These are phyloP conservation scores for Chaenocephalus aceratus DNA, from an alignment of 2,113 vertebrate genomes.

Conservation along the genomic window DNA sequence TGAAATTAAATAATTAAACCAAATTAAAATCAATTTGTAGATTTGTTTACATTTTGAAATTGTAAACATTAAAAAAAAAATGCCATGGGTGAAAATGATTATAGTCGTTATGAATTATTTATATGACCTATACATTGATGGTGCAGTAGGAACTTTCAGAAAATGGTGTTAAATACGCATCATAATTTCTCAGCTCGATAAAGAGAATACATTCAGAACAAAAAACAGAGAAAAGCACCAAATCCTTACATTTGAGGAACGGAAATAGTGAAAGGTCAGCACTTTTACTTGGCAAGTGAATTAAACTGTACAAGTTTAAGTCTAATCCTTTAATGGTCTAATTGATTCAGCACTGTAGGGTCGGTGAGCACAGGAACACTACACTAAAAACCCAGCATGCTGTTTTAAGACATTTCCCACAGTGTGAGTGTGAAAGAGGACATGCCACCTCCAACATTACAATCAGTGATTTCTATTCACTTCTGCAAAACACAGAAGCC, in stretches of 20 bases:
- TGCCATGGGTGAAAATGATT: neutral
- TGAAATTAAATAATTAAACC: neutral
- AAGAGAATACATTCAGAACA: neutral
- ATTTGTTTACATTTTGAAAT: neutral
- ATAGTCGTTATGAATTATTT: neutral
- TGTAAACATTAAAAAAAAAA: neutral
- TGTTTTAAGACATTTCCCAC: neutral
- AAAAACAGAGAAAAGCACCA: neutral
- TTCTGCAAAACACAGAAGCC: neutral
- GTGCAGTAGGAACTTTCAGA: neutral
- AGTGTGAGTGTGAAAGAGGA: conserved; percentile 2
- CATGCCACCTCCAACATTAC: neutral
- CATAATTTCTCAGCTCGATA: neutral
- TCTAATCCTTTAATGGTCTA: neutral
- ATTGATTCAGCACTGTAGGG: neutral
- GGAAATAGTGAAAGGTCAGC: neutral
- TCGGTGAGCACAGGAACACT: neutral
- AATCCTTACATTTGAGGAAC: conserved; percentile 1
- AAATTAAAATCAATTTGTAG: neutral
- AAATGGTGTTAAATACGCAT: neutral
- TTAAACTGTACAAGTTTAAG: too few species aligned
- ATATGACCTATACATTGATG: too few species aligned
- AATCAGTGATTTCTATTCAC: neutral
- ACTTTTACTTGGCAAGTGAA: neutral
- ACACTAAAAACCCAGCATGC: neutral